Conservation (phyloP, 2,113 vertebrate genomes). For the Anseranas semipalmata region DNA sequence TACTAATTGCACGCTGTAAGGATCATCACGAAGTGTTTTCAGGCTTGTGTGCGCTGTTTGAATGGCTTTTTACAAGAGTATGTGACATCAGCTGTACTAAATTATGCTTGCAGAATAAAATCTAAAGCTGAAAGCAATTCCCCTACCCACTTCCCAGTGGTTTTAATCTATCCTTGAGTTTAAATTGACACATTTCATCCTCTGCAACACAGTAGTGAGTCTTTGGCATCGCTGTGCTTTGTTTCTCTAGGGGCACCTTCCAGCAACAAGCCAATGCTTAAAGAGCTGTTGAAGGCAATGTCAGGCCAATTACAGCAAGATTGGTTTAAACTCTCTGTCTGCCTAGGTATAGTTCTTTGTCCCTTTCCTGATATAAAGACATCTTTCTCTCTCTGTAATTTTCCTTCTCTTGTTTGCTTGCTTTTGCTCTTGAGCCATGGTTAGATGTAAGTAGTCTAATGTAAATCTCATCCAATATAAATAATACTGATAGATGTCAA, state of each 20-base stretch:
- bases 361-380: constrained; percentile 14
- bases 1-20: constrained; percentile 2
- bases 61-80: not conserved
- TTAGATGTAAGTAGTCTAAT: not conserved
- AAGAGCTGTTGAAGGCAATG: constrained; percentile 43
- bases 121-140: constrained; percentile 56
- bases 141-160: constrained; percentile 1
- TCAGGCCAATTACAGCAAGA: constrained; percentile 55
- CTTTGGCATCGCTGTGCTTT: not conserved
- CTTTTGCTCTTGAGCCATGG: not conserved
- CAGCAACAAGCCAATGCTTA: not conserved
- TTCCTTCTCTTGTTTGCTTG: constrained; percentile 9
- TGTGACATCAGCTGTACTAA: constrained; percentile 50
- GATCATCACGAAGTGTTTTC: constrained; percentile 44
- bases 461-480: constrained; percentile 25
- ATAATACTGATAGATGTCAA: constrained; percentile 14
- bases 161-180: constrained; percentile 39
- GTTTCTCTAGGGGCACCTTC: constrained; percentile 51
- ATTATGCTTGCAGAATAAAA: constrained; percentile 42
- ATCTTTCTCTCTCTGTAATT: constrained; percentile 12
- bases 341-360: constrained; percentile 44
- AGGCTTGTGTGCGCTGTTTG: not conserved
- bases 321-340: constrained; percentile 49
- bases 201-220: not conserved
- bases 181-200: constrained; percentile 34